Evolutionary conservation across 2,797 vertebrate genomes (phyloP), one percentile per base, ranked within the genome.

Genomic region (Nyctibius grandis): DNA sequence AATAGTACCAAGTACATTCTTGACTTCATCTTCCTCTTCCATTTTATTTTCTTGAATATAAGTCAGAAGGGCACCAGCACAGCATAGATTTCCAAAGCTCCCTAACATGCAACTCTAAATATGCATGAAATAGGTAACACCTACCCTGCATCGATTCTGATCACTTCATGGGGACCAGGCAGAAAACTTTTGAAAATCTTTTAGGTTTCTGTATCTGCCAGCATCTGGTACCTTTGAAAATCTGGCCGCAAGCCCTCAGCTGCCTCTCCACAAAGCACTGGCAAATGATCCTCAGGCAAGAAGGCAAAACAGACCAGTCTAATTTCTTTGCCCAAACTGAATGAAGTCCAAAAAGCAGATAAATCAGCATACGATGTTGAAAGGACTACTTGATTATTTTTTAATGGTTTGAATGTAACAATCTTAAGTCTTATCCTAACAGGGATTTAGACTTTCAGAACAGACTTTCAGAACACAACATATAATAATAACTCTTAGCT

Each of bases 271-370:
- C 68, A 85, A 85, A 91, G 56, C 45, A 25, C 42, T 77, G 61
- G 48, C 56, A 94, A 95, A 90, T 11, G 60, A 47, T 72, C 60
- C 64, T 83, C 50, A 80, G 50, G 47, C 88, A 83, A 92, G 61
- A 89, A 85, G 63, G 57, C 90, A 92, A 92, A 95, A 48, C n/a
- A 83, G 64, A 83, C 38, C 48, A 72, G 42, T 59, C 72, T 92
- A 44, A 80, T 77, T 95, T 78, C 50, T 92, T 77, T 84, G 44
- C 44, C 42, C 68, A 88, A 77, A 72, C 34, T 38, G 45, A 93
- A 89, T 64, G 78, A 95, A n/a, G 53, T 89, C 86, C 60, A 91
- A 92, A 93, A 89, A 68, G 4, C 48, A 92, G 76, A 96, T 87
- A 94, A 83, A 91, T 89, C 50, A 75, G 34, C 50, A 9, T 51